Base-by-base conservation (phyloP, 2,888 invertebrate species). In the Terebella lapidaria region DNA sequence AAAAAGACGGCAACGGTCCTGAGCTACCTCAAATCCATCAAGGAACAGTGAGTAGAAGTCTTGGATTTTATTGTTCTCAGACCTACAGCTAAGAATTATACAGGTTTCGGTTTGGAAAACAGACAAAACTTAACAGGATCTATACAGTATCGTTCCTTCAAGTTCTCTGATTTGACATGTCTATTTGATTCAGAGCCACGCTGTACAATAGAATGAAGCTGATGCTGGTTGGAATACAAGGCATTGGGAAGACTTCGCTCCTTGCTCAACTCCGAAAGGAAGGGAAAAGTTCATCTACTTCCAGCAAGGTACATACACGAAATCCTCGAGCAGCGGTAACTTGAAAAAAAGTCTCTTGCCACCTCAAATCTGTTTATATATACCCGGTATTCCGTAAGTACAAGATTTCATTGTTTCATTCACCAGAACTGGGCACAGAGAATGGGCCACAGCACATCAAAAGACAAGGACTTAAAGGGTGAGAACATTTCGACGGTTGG, bases 121-220 rank as follows among this genome's bases (percentile, higher is more conserved):
- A n/a, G n/a, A n/a, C n/a, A n/a, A n/a, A n/a, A n/a, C n/a, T n/a
- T n/a, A n/a, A n/a, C n/a, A n/a, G n/a, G n/a, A n/a, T n/a, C n/a
- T n/a, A n/a, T n/a, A n/a, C n/a, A n/a, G n/a, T n/a, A n/a, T n/a
- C n/a, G n/a, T n/a, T n/a, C n/a, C n/a, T n/a, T n/a, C n/a, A n/a
- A n/a, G n/a, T n/a, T n/a, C n/a, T n/a, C n/a, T n/a, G n/a, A n/a
- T n/a, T n/a, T n/a, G n/a, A n/a, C n/a, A n/a, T n/a, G n/a, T n/a
- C n/a, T n/a, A n/a, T 30, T 5, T 54, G 56, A 65, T 72, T 57
- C 66, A 84, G 84, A 81, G 95, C 97, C 0, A 88, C 90, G 70
- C 90, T 92, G 0, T 97, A 97, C 80, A 90, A 94, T 1, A 85
- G 94, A 58, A 91, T 99, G 90, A 95, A 96, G 79, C 84, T 99